These are phyloP conservation scores for Lepus oiostolus DNA, from an alignment of 2,797 vertebrate species.

Conservation along the genomic window DNA sequence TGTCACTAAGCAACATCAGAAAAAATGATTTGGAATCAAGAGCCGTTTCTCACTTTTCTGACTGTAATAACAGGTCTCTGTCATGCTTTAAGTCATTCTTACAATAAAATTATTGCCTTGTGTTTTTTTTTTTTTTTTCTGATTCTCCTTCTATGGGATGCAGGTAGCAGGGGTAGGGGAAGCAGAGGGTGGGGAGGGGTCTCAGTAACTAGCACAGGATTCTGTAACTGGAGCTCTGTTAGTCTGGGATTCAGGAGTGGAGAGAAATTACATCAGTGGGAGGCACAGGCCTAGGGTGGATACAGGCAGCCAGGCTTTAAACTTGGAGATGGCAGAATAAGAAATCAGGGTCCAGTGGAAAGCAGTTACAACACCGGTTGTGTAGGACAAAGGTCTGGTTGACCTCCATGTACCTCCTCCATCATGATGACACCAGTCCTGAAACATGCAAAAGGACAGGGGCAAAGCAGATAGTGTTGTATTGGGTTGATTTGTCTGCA, in stretches of 20 bases:
- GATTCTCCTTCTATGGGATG: background rate
- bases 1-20: background rate
- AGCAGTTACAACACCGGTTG: background rate
- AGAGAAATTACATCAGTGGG: background rate
- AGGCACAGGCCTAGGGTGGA: background rate
- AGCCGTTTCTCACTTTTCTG: background rate
- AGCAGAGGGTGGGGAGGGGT: background rate
- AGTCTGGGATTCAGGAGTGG: background rate
- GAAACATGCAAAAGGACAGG: background rate
- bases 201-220: too few relatives aligned
- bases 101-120: background rate
- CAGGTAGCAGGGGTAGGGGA: background rate
- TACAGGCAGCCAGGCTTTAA: background rate
- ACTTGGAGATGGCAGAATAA: background rate
- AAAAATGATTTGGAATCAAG: conserved; percentile 22
- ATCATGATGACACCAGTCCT: background rate
- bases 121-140: background rate
- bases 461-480: background rate
- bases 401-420: background rate
- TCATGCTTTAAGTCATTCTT: conserved; percentile 5
- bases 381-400: background rate
- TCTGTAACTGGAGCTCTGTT: background rate
- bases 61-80: background rate
- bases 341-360: background rate
- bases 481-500: background rate